Conservation (phyloP, 92 coral and sea anemone species). For the Ricordea florida region DNA sequence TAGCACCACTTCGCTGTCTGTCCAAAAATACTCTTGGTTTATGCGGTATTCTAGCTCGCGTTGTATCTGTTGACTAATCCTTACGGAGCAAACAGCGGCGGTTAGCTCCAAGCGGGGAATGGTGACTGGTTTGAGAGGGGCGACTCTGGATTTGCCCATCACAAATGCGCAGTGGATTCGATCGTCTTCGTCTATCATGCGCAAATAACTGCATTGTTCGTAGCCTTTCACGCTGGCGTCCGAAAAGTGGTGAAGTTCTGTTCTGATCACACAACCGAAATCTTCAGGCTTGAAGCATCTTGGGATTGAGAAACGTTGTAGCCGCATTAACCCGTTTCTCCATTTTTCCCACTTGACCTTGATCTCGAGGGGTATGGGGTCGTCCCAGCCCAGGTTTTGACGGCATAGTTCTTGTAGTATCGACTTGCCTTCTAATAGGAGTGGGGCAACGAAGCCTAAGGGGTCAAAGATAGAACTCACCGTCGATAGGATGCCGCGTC, state of each 20-base stretch:
- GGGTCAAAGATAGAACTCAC: slow-evolving; percentile 45
- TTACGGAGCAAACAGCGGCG: slow-evolving; percentile 8
- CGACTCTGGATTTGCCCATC: slow-evolving; percentile 23
- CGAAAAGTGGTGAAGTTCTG: slow-evolving; percentile 42
- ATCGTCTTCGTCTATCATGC: not conserved
- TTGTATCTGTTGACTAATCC: slow-evolving; percentile 5
- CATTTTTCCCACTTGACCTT: slow-evolving; percentile 18
- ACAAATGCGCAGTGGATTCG: slow-evolving; percentile 19
- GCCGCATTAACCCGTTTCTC: not conserved
- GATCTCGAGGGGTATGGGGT: slow-evolving; percentile 12
- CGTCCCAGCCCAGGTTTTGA: slow-evolving; percentile 37
- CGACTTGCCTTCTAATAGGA: slow-evolving; percentile 34
- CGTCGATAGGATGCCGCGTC: slow-evolving; percentile 44
- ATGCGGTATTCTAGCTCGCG: slow-evolving; percentile 4
- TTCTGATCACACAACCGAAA: slow-evolving; percentile 18
- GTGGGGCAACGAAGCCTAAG: slow-evolving; percentile 42
- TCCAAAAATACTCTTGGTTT: slow-evolving; percentile 1
- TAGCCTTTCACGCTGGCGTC: slow-evolving; percentile 41
- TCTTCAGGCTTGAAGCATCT: slow-evolving; percentile 42
- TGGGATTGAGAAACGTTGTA: slow-evolving; percentile 8
- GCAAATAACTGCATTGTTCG: slow-evolving; percentile 21
- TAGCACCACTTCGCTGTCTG: slow-evolving; percentile 32
- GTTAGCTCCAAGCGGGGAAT: slow-evolving; percentile 28
- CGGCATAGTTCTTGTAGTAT: slow-evolving; percentile 38
- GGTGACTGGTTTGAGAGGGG: slow-evolving; percentile 24